Percentiles rank a stretch among this genome's conserved stretches.
Conservation (phyloP, 2,888 invertebrate species). For the Acanthopleura granulata region DNA sequence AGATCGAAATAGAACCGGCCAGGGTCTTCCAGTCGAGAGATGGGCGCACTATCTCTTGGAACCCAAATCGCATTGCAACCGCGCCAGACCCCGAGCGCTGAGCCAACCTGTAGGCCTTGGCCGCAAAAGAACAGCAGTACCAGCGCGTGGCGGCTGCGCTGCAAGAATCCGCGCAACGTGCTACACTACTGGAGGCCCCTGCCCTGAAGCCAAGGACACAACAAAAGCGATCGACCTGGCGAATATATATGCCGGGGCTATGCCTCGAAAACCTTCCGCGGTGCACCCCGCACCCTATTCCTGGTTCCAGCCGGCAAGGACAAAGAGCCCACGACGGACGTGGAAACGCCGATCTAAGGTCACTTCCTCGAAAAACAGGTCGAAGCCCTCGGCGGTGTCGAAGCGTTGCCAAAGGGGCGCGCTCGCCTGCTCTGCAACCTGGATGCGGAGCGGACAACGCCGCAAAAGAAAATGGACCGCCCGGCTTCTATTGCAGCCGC, state of each 20-base stretch:
- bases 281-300: constrained; percentile 13
- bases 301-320: background rate
- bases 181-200: too few relatives aligned
- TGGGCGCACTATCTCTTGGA: too few relatives aligned
- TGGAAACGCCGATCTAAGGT: constrained; percentile 6
- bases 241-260: constrained; percentile 17
- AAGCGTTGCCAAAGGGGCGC: constrained; percentile 18
- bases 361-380: constrained; percentile 23
- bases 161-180: too few relatives aligned
- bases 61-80: too few relatives aligned
- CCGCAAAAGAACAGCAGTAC: too few relatives aligned
- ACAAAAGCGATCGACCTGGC: background rate
- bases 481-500: background rate
- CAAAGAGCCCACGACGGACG: constrained; percentile 18
- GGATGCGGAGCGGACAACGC: background rate
- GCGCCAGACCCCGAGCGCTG: too few relatives aligned
- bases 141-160: too few relatives aligned
- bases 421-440: constrained; percentile 20
- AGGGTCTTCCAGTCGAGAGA: too few relatives aligned
- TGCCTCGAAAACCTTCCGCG: constrained; percentile 19
- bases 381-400: constrained; percentile 20
- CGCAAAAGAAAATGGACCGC: constrained; percentile 22
- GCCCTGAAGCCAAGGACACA: too few relatives aligned
- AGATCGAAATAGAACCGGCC: too few relatives aligned
- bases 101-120: too few relatives aligned